These are phyloP conservation scores for Nasonia giraulti DNA, from an alignment of 1,140 invertebrate genomes.

Conservation along the genomic window DNA sequence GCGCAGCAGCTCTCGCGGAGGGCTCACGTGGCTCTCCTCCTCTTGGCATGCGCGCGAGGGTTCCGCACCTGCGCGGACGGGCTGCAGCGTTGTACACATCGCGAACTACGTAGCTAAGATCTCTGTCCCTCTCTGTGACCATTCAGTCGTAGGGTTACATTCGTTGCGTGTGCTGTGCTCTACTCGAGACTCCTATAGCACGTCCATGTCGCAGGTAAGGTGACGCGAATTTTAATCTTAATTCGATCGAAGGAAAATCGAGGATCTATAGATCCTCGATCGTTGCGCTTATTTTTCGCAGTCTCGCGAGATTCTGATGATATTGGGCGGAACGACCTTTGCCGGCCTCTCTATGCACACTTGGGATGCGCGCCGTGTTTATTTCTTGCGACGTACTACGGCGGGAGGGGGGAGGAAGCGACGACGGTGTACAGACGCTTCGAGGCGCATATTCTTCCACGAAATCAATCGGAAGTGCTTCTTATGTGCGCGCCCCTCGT, in stretches of 20 bases:
- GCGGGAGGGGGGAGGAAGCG: background rate
- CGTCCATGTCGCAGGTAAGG: background rate
- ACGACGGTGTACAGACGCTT: too few relatives aligned
- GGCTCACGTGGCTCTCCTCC: background rate
- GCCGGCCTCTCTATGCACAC: background rate
- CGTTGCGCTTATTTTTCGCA: background rate
- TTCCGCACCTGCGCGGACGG: background rate
- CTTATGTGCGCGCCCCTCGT: too few relatives aligned
- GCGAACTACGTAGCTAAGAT: background rate
- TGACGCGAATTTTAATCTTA: too few relatives aligned
- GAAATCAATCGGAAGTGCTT: too few relatives aligned
- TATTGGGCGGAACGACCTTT: background rate
- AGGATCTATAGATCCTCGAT: too few relatives aligned
- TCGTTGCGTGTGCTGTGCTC: background rate
- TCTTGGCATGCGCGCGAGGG: background rate
- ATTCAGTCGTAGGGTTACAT: background rate
- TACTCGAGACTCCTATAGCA: background rate
- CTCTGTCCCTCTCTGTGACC: background rate
- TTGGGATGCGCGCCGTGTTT: background rate
- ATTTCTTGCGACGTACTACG: background rate
- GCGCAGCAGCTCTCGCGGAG: background rate
- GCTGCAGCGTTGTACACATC: background rate
- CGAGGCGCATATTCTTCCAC: background rate
- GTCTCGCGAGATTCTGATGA: too few relatives aligned
- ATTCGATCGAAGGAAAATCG: background rate